Percentiles rank a stretch among this genome's conserved stretches.
Conservation (phyloP, 53 echinoderm and acorn worm genomes). For the Echinometra lucunter region DNA sequence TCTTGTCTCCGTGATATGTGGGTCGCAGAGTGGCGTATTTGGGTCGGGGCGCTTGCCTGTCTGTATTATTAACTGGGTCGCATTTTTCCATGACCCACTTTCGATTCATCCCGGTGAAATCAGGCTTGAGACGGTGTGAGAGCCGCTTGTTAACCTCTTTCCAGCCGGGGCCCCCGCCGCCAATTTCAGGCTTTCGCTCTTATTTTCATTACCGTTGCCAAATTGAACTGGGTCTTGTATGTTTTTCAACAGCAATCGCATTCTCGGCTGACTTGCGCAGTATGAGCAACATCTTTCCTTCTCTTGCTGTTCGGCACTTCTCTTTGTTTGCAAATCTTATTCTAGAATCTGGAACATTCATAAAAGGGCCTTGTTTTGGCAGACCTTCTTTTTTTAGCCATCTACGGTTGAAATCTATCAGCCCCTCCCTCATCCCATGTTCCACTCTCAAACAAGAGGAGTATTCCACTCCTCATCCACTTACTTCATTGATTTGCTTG, state of each 20-base stretch:
- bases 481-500: constrained; percentile 40
- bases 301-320: neutral
- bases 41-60: constrained; percentile 71
- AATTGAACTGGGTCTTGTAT: constrained; percentile 73
- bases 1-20: constrained; percentile 66
- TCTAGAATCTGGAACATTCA: constrained; percentile 68
- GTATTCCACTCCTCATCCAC: constrained; percentile 33
- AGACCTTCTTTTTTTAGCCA: constrained; percentile 44
- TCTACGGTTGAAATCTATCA: constrained; percentile 24
- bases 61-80: constrained; percentile 73
- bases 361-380: constrained; percentile 65
- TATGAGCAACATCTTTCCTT: constrained; percentile 35
- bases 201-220: constrained; percentile 64
- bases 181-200: constrained; percentile 39
- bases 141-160: constrained; percentile 73
- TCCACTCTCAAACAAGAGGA: neutral
- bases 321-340: constrained; percentile 54
- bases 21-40: constrained; percentile 74
- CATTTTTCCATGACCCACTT: constrained; percentile 71
- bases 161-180: constrained; percentile 47
- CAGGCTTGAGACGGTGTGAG: constrained; percentile 70
- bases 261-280: neutral
- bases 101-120: constrained; percentile 70
- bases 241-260: constrained; percentile 54
- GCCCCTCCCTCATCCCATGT: constrained; percentile 27